A percentile compares a stretch with the other conserved stretches of the same genome.
These are phyloP conservation scores for Halcyon badia DNA, from an alignment of 2,797 vertebrate species.

Conservation along the genomic window DNA sequence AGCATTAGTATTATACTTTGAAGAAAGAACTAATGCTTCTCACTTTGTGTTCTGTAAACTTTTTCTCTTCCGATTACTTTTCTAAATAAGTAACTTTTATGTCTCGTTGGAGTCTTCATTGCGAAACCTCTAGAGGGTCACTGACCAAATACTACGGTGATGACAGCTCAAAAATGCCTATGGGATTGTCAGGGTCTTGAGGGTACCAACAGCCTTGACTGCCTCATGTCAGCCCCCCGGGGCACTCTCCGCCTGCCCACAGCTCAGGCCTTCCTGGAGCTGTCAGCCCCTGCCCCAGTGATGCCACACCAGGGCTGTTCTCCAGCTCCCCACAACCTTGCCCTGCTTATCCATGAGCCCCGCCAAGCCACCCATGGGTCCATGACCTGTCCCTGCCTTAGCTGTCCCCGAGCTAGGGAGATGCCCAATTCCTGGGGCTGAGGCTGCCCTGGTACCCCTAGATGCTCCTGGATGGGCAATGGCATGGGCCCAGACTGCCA, in stretches of 20 bases:
- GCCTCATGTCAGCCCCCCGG: fast-evolving
- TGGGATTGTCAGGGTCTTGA: background rate
- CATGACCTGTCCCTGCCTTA: background rate
- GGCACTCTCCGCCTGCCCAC: background rate
- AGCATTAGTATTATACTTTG: background rate
- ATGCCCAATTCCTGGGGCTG: background rate
- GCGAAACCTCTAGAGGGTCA: background rate
- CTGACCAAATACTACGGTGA: background rate
- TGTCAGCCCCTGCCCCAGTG: background rate
- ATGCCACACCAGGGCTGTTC: fast-evolving
- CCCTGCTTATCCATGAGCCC: background rate
- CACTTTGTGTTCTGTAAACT: background rate
- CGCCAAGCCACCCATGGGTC: fast-evolving
- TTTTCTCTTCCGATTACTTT: background rate
- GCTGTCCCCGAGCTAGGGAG: background rate
- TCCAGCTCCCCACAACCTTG: background rate
- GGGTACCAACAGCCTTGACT: background rate
- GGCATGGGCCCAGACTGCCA: fast-evolving
- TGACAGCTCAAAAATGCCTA: background rate
- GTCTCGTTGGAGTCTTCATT: background rate
- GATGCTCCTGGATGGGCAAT: background rate
- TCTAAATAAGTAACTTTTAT: background rate
- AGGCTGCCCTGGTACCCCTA: background rate
- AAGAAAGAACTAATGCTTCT: background rate
- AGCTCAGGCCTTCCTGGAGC: background rate